Percentiles rank a stretch among this genome's conserved stretches.
These are phyloP conservation scores for Chauna torquata DNA, from an alignment of 2,113 vertebrate genomes.

Conservation along the genomic window DNA sequence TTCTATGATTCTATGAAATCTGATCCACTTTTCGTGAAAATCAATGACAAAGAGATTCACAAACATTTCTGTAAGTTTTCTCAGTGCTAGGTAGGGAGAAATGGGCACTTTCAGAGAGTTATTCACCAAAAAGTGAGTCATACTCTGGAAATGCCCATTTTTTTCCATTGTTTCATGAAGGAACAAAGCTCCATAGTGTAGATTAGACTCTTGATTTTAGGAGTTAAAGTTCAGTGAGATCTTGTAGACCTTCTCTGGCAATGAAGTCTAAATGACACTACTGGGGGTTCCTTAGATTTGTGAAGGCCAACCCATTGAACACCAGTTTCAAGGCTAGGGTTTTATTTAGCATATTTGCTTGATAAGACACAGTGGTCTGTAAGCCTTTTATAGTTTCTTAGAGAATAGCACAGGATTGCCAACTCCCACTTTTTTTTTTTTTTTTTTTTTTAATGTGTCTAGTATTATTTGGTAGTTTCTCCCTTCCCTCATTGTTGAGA, in stretches of 20 bases:
- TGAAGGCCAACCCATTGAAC: background rate
- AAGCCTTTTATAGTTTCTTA: background rate
- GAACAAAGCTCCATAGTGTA: background rate
- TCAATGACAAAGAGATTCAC: background rate
- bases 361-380: background rate
- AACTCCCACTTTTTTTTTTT: background rate
- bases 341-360: background rate
- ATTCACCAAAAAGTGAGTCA: background rate
- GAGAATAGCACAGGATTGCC: background rate
- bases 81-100: background rate
- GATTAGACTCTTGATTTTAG: background rate
- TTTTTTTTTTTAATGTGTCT: background rate
- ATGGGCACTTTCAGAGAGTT: background rate
- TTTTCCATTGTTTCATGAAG: background rate
- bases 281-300: background rate
- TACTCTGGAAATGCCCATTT: background rate
- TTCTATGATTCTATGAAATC: background rate
- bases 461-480: background rate
- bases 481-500: background rate
- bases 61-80: background rate
- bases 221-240: background rate
- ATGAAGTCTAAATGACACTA: background rate
- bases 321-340: background rate
- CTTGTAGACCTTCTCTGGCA: background rate
- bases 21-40: background rate